Base-by-base conservation (phyloP, 92 coral and sea anemone genomes). In the Zoanthus sansibaricus region DNA sequence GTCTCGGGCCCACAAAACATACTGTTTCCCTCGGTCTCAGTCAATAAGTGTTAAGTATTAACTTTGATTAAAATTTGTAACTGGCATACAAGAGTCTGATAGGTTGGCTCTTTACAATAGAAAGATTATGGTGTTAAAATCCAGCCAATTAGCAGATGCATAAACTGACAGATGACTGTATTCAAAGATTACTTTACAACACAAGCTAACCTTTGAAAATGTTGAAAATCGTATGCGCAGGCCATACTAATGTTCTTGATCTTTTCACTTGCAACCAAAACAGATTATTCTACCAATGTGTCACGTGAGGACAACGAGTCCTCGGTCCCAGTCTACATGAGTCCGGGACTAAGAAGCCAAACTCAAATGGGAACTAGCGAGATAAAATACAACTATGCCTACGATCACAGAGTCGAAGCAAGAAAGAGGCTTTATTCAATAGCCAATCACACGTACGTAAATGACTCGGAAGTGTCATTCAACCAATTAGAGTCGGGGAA, bases 391-490 rank as follows among this genome's bases (percentile, higher is more conserved):
- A 8, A 67, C 51, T 80, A 80, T 45, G 85, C 85, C 13, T 80
- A 80, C 15, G 85, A 80, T 1, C 85, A 80, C 45, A 80, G 20
- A 9, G 58, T 61, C 6, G 74, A 58, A 4, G 85, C 59, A 20
- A 66, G 71, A 46, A 71, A 20, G 21, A 80, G 85, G 73, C 46
- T 80, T 32, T 80, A 55, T 25, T 48, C 62, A 16, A 12, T 21
- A 3, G 59, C 72, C 16, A 67, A 6, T 52, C 85, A 80, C 72
- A 80, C 55, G 25, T 80, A 80, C 85, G 42, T 80, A 32, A 80
- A 80, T 67, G 85, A 17, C 44, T 80, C 59, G 18, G 59, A 80
- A 33, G 64, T 32, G 10, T 66, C 85, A 20, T 58, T 67, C 15
- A 47, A 80, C 20, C 45, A 80, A 64, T 18, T 71, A 30, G 45